Evolutionary conservation across 2,888 invertebrate genomes (phyloP), one percentile per base, ranked within the genome.

Genomic region (Trissolcus japonicus): DNA sequence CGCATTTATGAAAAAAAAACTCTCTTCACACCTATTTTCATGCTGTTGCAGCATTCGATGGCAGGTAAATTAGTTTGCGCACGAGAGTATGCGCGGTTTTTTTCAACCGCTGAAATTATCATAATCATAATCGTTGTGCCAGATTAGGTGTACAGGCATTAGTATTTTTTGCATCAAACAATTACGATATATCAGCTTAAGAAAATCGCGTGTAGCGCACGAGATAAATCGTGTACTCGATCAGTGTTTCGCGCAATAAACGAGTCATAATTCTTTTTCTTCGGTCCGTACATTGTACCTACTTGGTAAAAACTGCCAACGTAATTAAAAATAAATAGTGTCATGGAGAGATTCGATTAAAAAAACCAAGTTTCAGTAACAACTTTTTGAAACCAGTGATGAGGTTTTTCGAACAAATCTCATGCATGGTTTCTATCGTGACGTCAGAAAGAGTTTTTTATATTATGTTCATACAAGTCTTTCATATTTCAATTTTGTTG

Each of bases 171-270:
- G 67, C 67, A 14, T 41, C 43, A 13, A 53, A 60, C 60, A 43
- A 68, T 68, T 60, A 68, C 67, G 67, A 68, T 68, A 57, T 43
- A 59, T 43, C 46, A 11, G 21, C 54, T 43, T 35, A 6, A 53
- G 60, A 46, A 46, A 51, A 59, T 59, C 53, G 60, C 67, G 63
- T 55, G 55, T 48, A 29, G 14, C 41, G 16, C 4, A 4, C 29
- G 16, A 35, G 43, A 62, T 61, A 61, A 51, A 17, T 29, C 35
- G 17, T 9, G 55, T 6, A 25, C 7, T 50, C 40, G 25, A 43
- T 55, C 56, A 29, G 21, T 40, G 21, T 35, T 35, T 53, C 53
- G 21, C 7, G 29, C 16, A 66, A 66, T 53, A 53, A 19, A 13
- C 43, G 43, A 59, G 19, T 67, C 35, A 21, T 51, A 57, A 21